Base-by-base conservation (phyloP, 2,113 vertebrate species). In the Morone chrysops region DNA sequence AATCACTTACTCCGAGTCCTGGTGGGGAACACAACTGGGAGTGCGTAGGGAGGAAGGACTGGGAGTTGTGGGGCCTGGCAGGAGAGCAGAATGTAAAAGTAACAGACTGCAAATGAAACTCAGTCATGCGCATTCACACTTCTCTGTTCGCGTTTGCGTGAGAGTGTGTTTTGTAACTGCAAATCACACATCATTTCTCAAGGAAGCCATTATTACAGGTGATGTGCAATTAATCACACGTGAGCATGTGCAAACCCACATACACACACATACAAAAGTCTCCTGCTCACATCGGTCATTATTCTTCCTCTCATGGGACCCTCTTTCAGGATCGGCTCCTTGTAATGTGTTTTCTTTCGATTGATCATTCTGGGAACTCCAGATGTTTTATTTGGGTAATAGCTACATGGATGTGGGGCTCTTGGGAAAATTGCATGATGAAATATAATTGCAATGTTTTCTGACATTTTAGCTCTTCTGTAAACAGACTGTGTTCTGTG, bases 351-450 rank as follows among this genome's bases (percentile, higher is more conserved):
- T 90, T 92, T 84, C 75, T 81, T 61, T 73, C 62, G 18, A 91
- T 78, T 85, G 85, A 90, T 93, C 87, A 77, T 85, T 72, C 51
- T 6, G 51, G 56, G 74, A 63, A 76, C 80, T 82, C 78, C 89
- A 90, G 88, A 90, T 93, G 88, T 92, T 92, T 84, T 71, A 75
- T 86, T 90, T 91, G 66, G 67, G 61, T 87, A 90, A 82, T 70
- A 72, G 72, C 85, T 56, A 16, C 25, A 74, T 77, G 59, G 47
- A 83, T 78, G 62, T 41, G 6, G 12, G 47, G 68, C 78, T 86
- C 70, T 41, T 50, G 59, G 70, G 69, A 57, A 77, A 70, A 78
- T 14, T 74, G 38, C 43, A 73, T 75, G 68, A 84, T 87, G 74
- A 83, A 86, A 83, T 65, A 54, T 84, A 83, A 79, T 85, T 75